A percentile compares a stretch with the other conserved stretches of the same genome.
These are phyloP conservation scores for Gallirallus australis DNA, from an alignment of 2,797 vertebrate genomes.

Conservation along the genomic window DNA sequence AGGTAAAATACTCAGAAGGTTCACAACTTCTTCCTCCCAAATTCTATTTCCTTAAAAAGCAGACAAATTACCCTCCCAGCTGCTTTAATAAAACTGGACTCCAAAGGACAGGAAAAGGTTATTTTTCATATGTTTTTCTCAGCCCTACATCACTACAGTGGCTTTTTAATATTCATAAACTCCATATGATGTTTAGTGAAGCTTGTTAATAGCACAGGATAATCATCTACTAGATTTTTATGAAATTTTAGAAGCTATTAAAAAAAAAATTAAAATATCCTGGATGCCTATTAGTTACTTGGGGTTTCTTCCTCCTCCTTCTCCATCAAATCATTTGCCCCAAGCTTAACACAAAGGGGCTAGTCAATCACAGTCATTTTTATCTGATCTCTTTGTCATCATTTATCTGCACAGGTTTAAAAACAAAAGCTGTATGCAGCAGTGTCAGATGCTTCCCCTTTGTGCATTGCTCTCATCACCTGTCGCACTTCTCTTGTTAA, in stretches of 20 bases:
- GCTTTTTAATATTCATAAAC: slow-evolving; percentile 2
- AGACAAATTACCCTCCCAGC: background rate
- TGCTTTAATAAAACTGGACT: background rate
- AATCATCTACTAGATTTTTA: slow-evolving; percentile 25
- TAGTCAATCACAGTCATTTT: slow-evolving; percentile 62
- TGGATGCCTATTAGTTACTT: background rate
- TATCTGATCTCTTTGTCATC: slow-evolving; percentile 28
- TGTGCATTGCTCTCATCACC: slow-evolving; percentile 58
- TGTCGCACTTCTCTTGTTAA: slow-evolving; percentile 43
- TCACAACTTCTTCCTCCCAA: background rate
- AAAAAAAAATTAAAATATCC: background rate
- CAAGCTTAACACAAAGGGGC: slow-evolving; percentile 37
- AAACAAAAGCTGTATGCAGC: slow-evolving; percentile 39
- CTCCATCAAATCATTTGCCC: slow-evolving; percentile 22
- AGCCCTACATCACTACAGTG: background rate
- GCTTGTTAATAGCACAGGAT: slow-evolving; percentile 4
- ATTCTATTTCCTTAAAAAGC: background rate
- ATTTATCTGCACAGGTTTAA: slow-evolving; percentile 14
- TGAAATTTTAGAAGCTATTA: slow-evolving; percentile 17
- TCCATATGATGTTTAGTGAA: background rate
- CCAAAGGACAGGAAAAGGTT: background rate
- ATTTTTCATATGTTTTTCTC: background rate
- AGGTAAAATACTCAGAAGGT: background rate
- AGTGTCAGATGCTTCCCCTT: slow-evolving; percentile 31
- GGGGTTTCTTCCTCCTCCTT: slow-evolving; percentile 10